Base-by-base conservation (phyloP, 2,113 vertebrate species). In the Syrrhaptes paradoxus region DNA sequence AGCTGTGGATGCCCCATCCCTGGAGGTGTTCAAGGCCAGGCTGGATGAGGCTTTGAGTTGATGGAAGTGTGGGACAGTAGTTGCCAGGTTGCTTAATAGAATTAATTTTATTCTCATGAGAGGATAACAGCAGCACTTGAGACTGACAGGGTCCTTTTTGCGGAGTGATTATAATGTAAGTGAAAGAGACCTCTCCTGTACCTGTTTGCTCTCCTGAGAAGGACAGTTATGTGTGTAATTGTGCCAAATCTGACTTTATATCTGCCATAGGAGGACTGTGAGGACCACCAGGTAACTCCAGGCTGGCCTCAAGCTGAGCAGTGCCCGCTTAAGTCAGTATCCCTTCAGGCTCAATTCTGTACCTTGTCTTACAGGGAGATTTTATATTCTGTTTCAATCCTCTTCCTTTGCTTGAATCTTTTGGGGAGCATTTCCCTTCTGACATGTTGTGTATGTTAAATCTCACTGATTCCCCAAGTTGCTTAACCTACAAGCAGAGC, bases 331-430 rank as follows among this genome's bases (percentile, higher is more conserved):
- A 52, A 85, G 54, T 43, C n/a, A 25, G 9, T 58, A 19, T 68
- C 31, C 20, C 28, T n/a, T 51, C 38, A 38, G 22, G 26, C 25
- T 80, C 0, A 0, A 4, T 67, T 59, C 43, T 51, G 8, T 54
- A 67, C 49, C 16, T 43, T 48, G 19, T 41, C 49, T 54, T 59
- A 82, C 29, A 31, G 10, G 38, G 65, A 83, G 38, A 68, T 67
- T 85, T 74, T 72, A 18, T 55, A 22, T 73, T 24, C 24, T 9
- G 8, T 61, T 81, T 82, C 29, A 71, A 12, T 65, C 17, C 6
- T 78, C 19, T 70, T 85, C 11, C 5, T 76, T 70, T 82, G 20
- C 59, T 90, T 72, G 24, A 76, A 24, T n/a, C 21, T 93, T 65
- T 46, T 43, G 31, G 49, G 67, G 31, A 57, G 9, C 17, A 17